phyloP scores from a whole-genome alignment of 2,888 invertebrate species.

The Plebejus melissa region DNA sequence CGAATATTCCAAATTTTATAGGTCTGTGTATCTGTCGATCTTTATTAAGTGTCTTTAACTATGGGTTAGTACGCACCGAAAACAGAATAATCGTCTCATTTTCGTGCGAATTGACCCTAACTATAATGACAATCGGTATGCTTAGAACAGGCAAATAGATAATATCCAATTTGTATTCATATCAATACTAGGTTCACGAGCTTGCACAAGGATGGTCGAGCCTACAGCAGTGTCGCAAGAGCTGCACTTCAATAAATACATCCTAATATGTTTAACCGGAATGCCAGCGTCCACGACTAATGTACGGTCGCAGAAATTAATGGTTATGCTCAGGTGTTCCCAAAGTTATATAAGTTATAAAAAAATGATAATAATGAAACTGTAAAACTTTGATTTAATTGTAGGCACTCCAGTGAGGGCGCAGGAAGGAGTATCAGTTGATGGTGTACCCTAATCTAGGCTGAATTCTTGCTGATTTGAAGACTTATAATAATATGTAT shows the following conservation, averaged over 20 bases:
- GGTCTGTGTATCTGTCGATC: too few relatives aligned
- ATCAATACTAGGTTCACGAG: neutral
- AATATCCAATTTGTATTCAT: neutral
- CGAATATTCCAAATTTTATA: too few relatives aligned
- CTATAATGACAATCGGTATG: neutral
- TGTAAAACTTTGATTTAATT: too few relatives aligned
- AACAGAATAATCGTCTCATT: too few relatives aligned
- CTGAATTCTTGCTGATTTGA: too few relatives aligned
- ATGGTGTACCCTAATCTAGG: too few relatives aligned
- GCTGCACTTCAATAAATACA: neutral
- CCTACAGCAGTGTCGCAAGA: neutral
- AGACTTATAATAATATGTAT: too few relatives aligned
- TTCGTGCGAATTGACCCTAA: neutral
- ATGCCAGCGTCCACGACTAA: neutral
- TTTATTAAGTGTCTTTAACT: too few relatives aligned
- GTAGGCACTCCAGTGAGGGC: too few relatives aligned
- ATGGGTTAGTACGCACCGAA: too few relatives aligned
- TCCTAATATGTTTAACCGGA: conserved; percentile 18
- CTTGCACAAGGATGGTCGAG: neutral
- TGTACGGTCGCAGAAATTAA: neutral
- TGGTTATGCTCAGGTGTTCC: neutral
- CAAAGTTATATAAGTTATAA: neutral
- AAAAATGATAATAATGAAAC: neutral
- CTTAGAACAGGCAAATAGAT: neutral
- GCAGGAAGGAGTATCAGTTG: too few relatives aligned